Evolutionary conservation across 2,888 invertebrate species (phyloP), one percentile per base, ranked within the genome.

Genomic region (Leptura quadrifasciata): DNA sequence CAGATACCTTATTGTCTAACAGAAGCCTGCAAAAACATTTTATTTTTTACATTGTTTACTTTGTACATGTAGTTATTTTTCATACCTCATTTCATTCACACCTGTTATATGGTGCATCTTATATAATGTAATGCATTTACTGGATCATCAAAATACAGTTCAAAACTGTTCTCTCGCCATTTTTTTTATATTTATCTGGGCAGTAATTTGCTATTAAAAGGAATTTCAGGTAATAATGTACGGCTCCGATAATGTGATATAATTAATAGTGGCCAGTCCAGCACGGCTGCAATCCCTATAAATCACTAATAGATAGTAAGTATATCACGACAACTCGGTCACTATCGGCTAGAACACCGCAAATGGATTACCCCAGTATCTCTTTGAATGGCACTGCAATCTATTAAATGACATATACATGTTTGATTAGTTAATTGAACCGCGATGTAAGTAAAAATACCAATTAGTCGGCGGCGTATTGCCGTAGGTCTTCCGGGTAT

Each of bases 351-450:
- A 75, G 72, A 67, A 71, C 68, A 60, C 80, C 80, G 69, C 79
- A 81, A 83, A 83, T 82, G 81, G 80, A 83, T 83, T 83, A 80
- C 79, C 74, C 76, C 78, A 71, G 76, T 81, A 82, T 83, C 81
- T 79, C 78, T 80, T 79, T 78, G 73, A 78, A 72, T 71, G 71
- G 67, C 76, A 69, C 17, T 67, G 70, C 74, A 74, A 79, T 79
- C 79, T 76, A 76, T 77, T 76, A 76, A 76, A 79, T 77, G 79
- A 79, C 74, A 65, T 76, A 75, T 72, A 64, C 73, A 72, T 72
- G 63, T 75, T 73, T 77, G 76, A 77, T 77, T 77, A 77, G 74
- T 67, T 77, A 77, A 79, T 79, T 79, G 77, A 77, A 72, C 74
- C 67, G 55, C 52, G 52, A 6, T 60, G 39, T 70, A 47, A 60